Base-by-base conservation (phyloP, 2,888 invertebrate genomes). In the Sminthurinus aureus region DNA sequence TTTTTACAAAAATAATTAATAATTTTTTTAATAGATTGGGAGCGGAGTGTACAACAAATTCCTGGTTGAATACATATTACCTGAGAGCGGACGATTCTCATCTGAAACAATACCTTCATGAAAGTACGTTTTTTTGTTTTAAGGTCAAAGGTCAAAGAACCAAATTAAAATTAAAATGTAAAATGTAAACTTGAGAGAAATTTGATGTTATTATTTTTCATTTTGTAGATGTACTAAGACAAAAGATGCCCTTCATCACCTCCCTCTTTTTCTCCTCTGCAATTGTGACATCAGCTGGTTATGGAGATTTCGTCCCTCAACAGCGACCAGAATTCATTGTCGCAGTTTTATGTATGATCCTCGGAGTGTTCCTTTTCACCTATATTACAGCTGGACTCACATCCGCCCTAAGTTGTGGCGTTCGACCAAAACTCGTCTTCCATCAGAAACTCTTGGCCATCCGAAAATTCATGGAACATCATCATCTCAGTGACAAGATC, bases 221-320 rank as follows among this genome's bases (percentile, higher is more conserved):
- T 38, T 12, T 71, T 6, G 78, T 79, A 38, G 71, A 66, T 12
- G 76, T 81, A 2, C 76, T 86, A 13, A 64, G 80, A 0, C 74
- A 79, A 0, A 84, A 79, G 13, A 79, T 77, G 26, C 85, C 85
- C 0, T 87, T 85, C 66, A 18, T 85, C 26, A 13, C 84, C 15
- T 86, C 87, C 4, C 78, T 86, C 20, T 85, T 66, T 50, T 87
- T 85, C 38, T 79, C 87, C 1, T 58, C 83, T 24, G 86, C 86
- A 18, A 87, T 86, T 2, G 20, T 86, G n/a, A 85, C 85, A 13
- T 85, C 83, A n/a, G 87, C 86, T 18, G 87, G 87, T 0, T 87
- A 82, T 77, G 87, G 87, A 13, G 87, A 87, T 71, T 87, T 87
- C 74, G 79, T 76, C 69, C 86, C 87, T 0, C 85, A 86, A 75